These are phyloP conservation scores for Resseliella maxima DNA, from an alignment of 2,888 invertebrate genomes.

Conservation along the genomic window DNA sequence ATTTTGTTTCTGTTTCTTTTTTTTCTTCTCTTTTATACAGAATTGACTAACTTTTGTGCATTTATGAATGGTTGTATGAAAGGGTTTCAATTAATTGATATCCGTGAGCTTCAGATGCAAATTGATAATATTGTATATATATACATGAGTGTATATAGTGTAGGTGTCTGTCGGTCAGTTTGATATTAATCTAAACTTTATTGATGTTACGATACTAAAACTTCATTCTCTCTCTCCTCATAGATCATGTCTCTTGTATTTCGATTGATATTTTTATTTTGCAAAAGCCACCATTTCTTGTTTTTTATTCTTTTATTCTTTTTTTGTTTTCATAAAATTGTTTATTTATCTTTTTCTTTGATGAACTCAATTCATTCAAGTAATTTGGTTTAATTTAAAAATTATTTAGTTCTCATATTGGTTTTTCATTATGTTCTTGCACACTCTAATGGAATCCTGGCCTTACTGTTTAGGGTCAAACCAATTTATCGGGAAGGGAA, in stretches of 20 bases:
- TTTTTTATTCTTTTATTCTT: conserved; percentile 11
- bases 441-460: conserved; percentile 61
- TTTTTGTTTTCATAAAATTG: not conserved
- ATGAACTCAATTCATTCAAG: conserved; percentile 2
- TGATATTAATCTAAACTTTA: conserved; percentile 33
- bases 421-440: conserved; percentile 17
- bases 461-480: conserved; percentile 59
- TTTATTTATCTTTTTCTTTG: not conserved
- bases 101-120: not conserved
- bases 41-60: no score
- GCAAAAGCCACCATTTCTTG: conserved; percentile 42
- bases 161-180: not conserved
- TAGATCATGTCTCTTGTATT: not conserved
- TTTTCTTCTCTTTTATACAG: not conserved
- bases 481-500: not conserved
- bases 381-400: conserved; percentile 18
- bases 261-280: not conserved
- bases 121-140: not conserved
- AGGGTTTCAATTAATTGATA: no score
- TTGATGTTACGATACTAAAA: conserved; percentile 51
- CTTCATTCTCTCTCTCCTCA: conserved; percentile 53
- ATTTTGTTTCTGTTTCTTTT: not conserved
- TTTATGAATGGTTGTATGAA: no score
- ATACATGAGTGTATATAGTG: not conserved
- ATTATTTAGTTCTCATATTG: conserved; percentile 52